Evolutionary conservation across 2,113 vertebrate species (phyloP).

Genomic region (Vombatus ursinus): DNA sequence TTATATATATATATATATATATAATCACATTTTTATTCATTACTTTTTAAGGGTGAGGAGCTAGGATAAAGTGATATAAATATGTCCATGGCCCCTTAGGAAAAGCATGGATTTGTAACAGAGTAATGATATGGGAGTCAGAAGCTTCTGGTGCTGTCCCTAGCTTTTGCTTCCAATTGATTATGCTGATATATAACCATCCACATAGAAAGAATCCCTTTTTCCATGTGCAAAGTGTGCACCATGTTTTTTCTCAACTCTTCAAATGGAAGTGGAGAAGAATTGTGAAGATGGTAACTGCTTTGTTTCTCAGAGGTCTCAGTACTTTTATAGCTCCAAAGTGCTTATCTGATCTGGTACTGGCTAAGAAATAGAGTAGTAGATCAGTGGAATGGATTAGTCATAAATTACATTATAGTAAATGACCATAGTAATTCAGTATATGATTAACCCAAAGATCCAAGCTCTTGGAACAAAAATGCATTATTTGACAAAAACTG

Average conservation of each 20-base stretch:
- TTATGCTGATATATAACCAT: not conserved
- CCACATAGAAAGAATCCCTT: not conserved
- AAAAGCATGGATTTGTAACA: not conserved
- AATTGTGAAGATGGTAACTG: not conserved
- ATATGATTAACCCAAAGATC: too few relatives aligned
- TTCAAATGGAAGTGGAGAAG: not conserved
- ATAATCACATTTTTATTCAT: not conserved
- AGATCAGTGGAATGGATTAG: too few relatives aligned
- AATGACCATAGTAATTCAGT: too few relatives aligned
- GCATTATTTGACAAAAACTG: too few relatives aligned
- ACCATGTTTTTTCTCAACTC: not conserved
- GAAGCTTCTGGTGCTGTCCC: not conserved
- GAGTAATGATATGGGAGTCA: not conserved
- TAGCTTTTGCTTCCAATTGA: not conserved
- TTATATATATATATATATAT: not conserved
- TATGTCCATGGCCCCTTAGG: not conserved
- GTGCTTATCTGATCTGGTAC: not conserved
- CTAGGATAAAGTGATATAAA: not conserved
- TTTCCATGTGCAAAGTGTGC: not conserved
- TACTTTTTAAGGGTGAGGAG: slow-evolving; percentile 5
- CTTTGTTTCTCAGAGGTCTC: slow-evolving; percentile 23
- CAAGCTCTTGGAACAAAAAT: too few relatives aligned
- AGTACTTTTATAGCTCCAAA: not conserved
- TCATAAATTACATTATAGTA: too few relatives aligned
- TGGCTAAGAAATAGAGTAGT: too few relatives aligned